Conservation (phyloP, 2,888 invertebrate species). For the Emmelina monodactyla region DNA sequence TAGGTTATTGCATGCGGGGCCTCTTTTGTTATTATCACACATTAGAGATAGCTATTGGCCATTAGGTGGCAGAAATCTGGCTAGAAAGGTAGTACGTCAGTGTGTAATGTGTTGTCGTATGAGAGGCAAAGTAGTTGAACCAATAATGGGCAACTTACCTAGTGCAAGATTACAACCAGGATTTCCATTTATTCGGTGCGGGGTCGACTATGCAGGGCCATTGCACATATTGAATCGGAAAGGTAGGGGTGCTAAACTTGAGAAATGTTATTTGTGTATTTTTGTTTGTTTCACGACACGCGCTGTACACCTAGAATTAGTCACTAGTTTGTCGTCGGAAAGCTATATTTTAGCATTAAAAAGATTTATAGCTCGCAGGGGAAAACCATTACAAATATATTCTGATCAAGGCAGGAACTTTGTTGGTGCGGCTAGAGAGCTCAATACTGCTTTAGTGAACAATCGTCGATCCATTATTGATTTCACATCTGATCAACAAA, state of each 20-base stretch:
- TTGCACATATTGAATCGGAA: background rate
- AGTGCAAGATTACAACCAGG: too few species aligned
- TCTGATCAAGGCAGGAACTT: constrained; percentile 18
- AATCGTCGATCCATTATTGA: background rate
- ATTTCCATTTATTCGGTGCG: too few species aligned
- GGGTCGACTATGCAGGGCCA: constrained; percentile 5
- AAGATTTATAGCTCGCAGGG: constrained; percentile 15
- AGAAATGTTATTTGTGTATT: constrained; percentile 8
- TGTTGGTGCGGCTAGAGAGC: constrained; percentile 12
- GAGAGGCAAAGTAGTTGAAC: too few species aligned
- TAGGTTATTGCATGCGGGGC: too few species aligned
- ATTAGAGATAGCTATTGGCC: too few species aligned
- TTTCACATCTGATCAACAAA: background rate
- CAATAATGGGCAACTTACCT: too few species aligned
- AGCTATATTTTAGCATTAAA: constrained; percentile 10
- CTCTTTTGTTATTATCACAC: too few species aligned
- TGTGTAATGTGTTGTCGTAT: too few species aligned
- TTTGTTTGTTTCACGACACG: constrained; percentile 13
- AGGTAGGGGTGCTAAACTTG: background rate
- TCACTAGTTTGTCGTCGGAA: constrained; percentile 12
- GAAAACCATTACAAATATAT: constrained; percentile 12
- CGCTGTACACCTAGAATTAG: constrained; percentile 13
- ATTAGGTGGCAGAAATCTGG: too few species aligned
- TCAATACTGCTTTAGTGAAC: constrained; percentile 1
- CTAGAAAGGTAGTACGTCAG: too few species aligned